These are phyloP conservation scores for Drosophila tanythrix DNA, from an alignment of 2,888 invertebrate genomes.

Conservation along the genomic window DNA sequence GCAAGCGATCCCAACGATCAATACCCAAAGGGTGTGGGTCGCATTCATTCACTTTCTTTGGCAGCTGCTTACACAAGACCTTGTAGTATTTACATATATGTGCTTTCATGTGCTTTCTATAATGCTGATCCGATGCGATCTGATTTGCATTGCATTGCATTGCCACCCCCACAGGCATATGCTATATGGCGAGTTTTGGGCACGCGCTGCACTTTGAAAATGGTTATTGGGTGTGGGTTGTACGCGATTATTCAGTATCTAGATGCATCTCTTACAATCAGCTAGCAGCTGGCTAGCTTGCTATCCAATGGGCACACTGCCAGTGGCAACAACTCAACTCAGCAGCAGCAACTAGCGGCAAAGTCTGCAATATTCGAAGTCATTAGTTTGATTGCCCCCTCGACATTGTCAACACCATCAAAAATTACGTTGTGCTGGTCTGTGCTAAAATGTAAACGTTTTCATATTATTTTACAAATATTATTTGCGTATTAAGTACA, in stretches of 20 bases:
- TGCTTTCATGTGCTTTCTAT: constrained; percentile 28
- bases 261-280: constrained; percentile 11
- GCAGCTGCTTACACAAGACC: constrained; percentile 47
- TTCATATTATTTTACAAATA: constrained; percentile 5
- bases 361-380: constrained; percentile 21
- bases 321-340: constrained; percentile 47
- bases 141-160: constrained; percentile 47
- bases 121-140: constrained; percentile 16
- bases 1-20: constrained; percentile 53
- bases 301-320: constrained; percentile 58
- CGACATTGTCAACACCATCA: constrained; percentile 45
- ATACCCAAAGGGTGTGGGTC: constrained; percentile 58
- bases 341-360: neutral
- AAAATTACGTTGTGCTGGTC: constrained; percentile 30
- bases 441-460: constrained; percentile 25
- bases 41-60: constrained; percentile 63
- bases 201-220: constrained; percentile 36
- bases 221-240: constrained; percentile 35
- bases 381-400: constrained; percentile 30
- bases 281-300: constrained; percentile 42
- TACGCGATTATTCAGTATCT: neutral
- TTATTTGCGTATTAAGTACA: constrained; percentile 34
- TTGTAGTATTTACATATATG: constrained; percentile 7
- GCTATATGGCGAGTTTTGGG: constrained; percentile 29
- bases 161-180: constrained; percentile 47